Evolutionary conservation across 2,797 vertebrate genomes (phyloP).

Genomic region (Macropodus opercularis): DNA sequence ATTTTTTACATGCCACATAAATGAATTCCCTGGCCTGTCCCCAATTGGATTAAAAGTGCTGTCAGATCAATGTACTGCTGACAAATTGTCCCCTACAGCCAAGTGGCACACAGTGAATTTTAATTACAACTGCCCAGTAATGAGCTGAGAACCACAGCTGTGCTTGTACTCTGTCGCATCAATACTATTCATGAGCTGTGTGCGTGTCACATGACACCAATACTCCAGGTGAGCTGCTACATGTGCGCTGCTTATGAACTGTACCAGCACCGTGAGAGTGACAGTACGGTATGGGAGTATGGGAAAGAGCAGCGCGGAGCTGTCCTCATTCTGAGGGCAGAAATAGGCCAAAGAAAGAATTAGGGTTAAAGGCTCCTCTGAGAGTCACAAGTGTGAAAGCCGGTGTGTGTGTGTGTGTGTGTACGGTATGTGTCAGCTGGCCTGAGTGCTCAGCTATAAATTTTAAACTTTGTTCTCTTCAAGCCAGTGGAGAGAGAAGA

Average conservation of each 20-base stretch:
- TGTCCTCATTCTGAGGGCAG: constrained; percentile 53
- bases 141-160: constrained; percentile 13
- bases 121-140: constrained; percentile 75
- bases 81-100: constrained; percentile 87
- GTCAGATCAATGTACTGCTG: constrained; percentile 83
- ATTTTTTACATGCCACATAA: constrained; percentile 79
- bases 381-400: constrained; percentile 55
- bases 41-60: constrained; percentile 85
- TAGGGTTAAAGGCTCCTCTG: constrained; percentile 74
- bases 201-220: neutral
- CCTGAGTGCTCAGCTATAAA: constrained; percentile 20
- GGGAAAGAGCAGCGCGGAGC: constrained; percentile 29
- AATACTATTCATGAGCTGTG: neutral
- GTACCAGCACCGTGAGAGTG: neutral
- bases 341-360: constrained; percentile 72
- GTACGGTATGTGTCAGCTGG: constrained; percentile 34
- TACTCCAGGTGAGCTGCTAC: neutral
- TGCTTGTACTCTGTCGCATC: constrained; percentile 23
- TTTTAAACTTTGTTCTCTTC: constrained; percentile 28
- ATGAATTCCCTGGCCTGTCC: constrained; percentile 84
- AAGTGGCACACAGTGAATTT: constrained; percentile 79
- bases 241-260: constrained; percentile 6
- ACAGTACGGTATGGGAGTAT: constrained; percentile 1
- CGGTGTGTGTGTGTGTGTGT: constrained; percentile 18
- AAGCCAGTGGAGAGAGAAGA: neutral